These are phyloP conservation scores for Apomyelois bistriatella DNA, from an alignment of 2,888 invertebrate species.

Conservation along the genomic window DNA sequence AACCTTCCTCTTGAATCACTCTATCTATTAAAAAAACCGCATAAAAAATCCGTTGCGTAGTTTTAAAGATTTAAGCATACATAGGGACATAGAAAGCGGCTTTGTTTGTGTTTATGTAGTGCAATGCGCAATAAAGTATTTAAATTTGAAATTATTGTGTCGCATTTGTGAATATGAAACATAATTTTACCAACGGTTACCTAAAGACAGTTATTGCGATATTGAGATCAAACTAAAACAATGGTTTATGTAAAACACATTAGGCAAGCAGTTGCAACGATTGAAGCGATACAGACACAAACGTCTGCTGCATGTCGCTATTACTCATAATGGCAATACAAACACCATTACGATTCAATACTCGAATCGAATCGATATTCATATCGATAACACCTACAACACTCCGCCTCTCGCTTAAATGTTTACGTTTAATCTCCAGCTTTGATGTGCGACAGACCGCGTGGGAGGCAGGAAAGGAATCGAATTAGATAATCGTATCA, in stretches of 20 bases:
- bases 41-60: too few relatives aligned
- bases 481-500: conserved; percentile 71
- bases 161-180: neutral
- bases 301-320: conserved; percentile 1
- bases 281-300: conserved; percentile 5
- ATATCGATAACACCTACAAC: conserved; percentile 26
- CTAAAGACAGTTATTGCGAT: neutral
- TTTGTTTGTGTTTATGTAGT: too few relatives aligned
- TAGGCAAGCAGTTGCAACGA: conserved; percentile 12
- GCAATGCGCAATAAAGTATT: neutral
- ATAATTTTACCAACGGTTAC: neutral
- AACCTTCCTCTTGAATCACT: too few relatives aligned
- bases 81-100: too few relatives aligned
- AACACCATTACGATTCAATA: conserved; percentile 11
- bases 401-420: conserved; percentile 20
- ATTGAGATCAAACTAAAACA: conserved; percentile 2
- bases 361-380: conserved; percentile 20
- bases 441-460: conserved; percentile 52
- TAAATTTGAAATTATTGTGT: neutral
- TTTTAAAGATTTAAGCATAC: too few relatives aligned
- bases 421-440: conserved; percentile 28
- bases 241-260: conserved; percentile 12
- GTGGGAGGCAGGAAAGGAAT: conserved; percentile 60
- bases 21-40: too few relatives aligned
- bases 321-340: conserved; percentile 12